Percentiles rank a stretch among this genome's conserved stretches.
phyloP scores from a whole-genome alignment of 2,113 vertebrate genomes.

The Chelonoidis abingdonii region DNA sequence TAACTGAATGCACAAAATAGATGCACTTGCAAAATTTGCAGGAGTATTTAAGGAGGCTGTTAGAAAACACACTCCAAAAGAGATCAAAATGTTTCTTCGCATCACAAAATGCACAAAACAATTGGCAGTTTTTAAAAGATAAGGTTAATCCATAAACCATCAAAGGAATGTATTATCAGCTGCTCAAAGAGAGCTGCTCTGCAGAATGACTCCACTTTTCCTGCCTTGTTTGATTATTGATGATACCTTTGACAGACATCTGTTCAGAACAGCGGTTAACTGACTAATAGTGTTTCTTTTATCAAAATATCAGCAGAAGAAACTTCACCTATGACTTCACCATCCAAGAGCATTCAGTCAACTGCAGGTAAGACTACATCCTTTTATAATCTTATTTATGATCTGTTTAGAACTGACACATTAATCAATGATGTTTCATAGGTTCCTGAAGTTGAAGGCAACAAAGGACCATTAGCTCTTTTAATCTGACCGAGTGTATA shows the following conservation, averaged over 20 bases:
- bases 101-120: neutral
- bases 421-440: neutral
- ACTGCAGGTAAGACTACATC: neutral
- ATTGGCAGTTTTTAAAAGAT: neutral
- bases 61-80: neutral
- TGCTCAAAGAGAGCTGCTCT: neutral
- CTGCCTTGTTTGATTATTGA: neutral
- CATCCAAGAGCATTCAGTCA: accelerated
- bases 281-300: constrained; percentile 22
- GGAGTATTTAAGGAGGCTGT: neutral
- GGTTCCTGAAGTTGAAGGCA: neutral
- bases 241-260: neutral
- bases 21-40: neutral
- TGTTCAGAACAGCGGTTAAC: constrained; percentile 20
- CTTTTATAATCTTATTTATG: neutral
- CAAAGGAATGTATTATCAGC: neutral
- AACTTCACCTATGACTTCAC: accelerated
- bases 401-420: neutral
- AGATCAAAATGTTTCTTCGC: neutral
- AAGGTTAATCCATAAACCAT: neutral
- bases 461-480: neutral
- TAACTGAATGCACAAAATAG: neutral
- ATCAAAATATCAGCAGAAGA: constrained; percentile 34
- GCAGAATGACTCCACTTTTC: neutral
- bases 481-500: neutral